Percentiles rank a stretch among this genome's conserved stretches.
phyloP scores from a whole-genome alignment of 2,797 vertebrate genomes.

The Anas bahamensis region DNA sequence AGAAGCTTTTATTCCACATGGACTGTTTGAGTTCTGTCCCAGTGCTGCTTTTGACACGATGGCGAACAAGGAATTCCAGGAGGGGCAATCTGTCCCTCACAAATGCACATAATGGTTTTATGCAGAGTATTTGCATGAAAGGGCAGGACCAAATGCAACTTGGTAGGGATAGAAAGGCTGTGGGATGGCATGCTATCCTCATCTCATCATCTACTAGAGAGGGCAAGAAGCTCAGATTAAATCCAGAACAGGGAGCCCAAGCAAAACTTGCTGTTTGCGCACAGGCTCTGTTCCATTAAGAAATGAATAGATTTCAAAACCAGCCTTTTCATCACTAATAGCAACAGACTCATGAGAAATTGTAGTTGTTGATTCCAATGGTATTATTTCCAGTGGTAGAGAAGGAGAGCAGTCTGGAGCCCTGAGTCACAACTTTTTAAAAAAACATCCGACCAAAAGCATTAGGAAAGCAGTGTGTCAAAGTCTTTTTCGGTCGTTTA shows the following conservation, averaged over 20 bases:
- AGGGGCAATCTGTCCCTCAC: background rate
- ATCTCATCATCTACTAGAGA: background rate
- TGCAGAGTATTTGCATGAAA: background rate
- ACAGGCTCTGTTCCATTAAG: background rate
- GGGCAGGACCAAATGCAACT: background rate
- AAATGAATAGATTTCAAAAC: background rate
- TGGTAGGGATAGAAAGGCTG: background rate
- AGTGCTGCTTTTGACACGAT: background rate
- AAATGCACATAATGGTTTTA: background rate
- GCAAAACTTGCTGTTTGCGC: background rate
- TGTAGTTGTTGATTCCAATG: conserved; percentile 9
- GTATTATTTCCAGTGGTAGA: background rate
- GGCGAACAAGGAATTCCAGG: background rate
- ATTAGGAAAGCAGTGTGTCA: conserved; percentile 38
- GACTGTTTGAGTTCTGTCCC: background rate
- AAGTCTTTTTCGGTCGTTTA: background rate
- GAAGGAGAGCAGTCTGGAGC: background rate
- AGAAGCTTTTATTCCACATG: background rate
- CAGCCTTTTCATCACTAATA: conserved; percentile 18
- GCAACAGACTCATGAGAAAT: background rate
- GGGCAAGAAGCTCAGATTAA: background rate
- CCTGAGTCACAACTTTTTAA: conserved; percentile 13
- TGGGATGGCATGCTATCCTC: rapidly evolving
- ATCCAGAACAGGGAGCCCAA: background rate
- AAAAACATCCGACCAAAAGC: background rate